phyloP scores from a whole-genome alignment of 1,140 invertebrate genomes.

The Anoplolepis gracilipes region DNA sequence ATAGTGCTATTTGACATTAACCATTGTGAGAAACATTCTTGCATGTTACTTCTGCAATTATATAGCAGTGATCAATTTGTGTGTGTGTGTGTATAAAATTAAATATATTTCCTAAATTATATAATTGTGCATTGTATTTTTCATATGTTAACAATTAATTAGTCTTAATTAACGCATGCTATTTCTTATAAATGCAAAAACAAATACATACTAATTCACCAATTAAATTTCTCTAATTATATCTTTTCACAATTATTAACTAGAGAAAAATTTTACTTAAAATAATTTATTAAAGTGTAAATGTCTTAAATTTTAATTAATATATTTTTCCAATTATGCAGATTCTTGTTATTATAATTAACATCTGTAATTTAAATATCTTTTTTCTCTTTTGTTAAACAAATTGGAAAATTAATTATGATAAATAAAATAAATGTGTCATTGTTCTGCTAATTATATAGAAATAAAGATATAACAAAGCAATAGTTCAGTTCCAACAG shows the following conservation, averaged over 20 bases:
- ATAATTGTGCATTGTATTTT: neutral
- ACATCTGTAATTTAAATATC: neutral
- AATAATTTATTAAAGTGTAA: neutral
- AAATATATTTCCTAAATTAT: neutral
- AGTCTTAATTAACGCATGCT: neutral
- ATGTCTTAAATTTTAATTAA: conserved; percentile 15
- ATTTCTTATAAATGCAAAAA: conserved; percentile 10
- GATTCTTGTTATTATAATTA: no score
- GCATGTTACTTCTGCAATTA: neutral
- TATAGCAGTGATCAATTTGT: neutral
- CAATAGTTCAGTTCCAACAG: neutral
- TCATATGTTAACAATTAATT: no score
- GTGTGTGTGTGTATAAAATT: neutral
- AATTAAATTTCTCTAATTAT: conserved; percentile 4
- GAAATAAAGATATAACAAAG: conserved; percentile 10
- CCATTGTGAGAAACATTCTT: neutral
- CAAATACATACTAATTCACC: neutral
- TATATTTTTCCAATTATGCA: neutral
- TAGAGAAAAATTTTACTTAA: neutral
- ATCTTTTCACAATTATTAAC: neutral
- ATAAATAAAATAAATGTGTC: neutral
- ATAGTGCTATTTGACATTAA: neutral
- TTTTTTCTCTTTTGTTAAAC: neutral
- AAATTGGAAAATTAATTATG: neutral
- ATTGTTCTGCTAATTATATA: conserved; percentile 16